Evolutionary conservation across 2,888 invertebrate species (phyloP).

Genomic region (Amorpha juglandis): DNA sequence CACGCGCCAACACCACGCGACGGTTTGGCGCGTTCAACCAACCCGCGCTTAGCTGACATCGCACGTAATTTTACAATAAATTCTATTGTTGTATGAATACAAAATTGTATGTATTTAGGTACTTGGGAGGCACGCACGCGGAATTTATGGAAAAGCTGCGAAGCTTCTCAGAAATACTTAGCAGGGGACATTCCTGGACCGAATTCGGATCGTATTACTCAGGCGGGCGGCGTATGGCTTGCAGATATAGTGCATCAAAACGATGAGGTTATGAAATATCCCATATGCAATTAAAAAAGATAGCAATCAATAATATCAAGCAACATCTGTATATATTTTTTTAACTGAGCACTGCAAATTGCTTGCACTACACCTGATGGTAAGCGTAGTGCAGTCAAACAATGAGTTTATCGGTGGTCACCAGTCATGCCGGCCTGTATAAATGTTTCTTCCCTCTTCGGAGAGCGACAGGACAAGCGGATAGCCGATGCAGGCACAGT

Average conservation of each 20-base stretch:
- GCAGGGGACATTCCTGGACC: conserved; percentile 33
- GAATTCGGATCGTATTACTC: conserved; percentile 19
- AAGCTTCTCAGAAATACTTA: conserved; percentile 46
- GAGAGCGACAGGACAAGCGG: too few species aligned
- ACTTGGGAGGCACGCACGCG: conserved; percentile 66
- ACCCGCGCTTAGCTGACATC: conserved; percentile 61
- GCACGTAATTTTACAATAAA: conserved; percentile 82
- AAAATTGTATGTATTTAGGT: conserved; percentile 78
- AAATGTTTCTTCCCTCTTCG: too few species aligned
- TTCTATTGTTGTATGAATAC: conserved; percentile 76
- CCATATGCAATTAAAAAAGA: too few species aligned
- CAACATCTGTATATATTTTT: too few species aligned
- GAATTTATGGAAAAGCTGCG: conserved; percentile 59
- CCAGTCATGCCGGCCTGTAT: too few species aligned
- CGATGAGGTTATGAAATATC: too few species aligned
- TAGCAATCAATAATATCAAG: too few species aligned
- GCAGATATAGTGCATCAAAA: background rate
- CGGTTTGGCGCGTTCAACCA: conserved; percentile 46
- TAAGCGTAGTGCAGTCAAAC: too few species aligned
- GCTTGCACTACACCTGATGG: too few species aligned
- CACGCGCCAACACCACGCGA: conserved; percentile 63
- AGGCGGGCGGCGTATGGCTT: background rate
- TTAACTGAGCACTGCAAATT: too few species aligned
- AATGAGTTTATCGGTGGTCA: too few species aligned
- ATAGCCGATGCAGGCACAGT: too few species aligned